phyloP scores from a whole-genome alignment of 2,888 invertebrate species.

The Scaptomyza reducta region DNA sequence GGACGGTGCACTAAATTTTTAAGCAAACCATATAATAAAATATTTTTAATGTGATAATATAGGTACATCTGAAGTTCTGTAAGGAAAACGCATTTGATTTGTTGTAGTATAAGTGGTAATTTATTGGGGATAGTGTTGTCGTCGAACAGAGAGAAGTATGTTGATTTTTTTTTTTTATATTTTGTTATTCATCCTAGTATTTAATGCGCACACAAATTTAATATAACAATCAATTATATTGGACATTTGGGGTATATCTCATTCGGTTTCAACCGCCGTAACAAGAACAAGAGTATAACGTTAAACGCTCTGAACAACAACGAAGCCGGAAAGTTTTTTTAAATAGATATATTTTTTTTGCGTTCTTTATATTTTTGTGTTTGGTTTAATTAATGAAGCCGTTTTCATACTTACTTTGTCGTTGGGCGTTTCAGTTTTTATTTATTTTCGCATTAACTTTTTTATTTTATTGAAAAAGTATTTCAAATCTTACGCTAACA shows the following conservation, averaged over 20 bases:
- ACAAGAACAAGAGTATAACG: slow-evolving; percentile 22
- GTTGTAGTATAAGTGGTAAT: slow-evolving; percentile 43
- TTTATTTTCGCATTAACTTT: slow-evolving; percentile 42
- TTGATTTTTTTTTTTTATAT: slow-evolving; percentile 29
- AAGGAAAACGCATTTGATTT: slow-evolving; percentile 33
- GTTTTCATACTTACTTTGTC: slow-evolving; percentile 70
- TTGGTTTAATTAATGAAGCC: slow-evolving; percentile 47
- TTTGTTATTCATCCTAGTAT: slow-evolving; percentile 33
- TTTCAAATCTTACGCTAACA: slow-evolving; percentile 74
- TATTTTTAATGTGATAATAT: slow-evolving; percentile 17
- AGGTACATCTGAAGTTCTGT: not conserved
- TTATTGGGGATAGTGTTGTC: slow-evolving; percentile 57
- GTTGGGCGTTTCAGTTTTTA: slow-evolving; percentile 58
- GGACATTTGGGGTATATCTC: slow-evolving; percentile 28
- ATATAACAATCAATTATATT: slow-evolving; percentile 50
- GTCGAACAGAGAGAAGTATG: slow-evolving; percentile 49
- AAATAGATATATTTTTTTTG: slow-evolving; percentile 16
- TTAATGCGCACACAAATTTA: slow-evolving; percentile 49
- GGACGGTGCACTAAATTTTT: slow-evolving; percentile 89
- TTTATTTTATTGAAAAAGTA: slow-evolving; percentile 58
- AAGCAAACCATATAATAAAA: not conserved
- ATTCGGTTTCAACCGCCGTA: slow-evolving; percentile 18
- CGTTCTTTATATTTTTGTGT: slow-evolving; percentile 18
- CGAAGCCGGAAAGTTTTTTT: slow-evolving; percentile 41
- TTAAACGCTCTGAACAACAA: slow-evolving; percentile 36